Conservation (phyloP, 1,140 invertebrate species). For the Rhagoletis pomonella region DNA sequence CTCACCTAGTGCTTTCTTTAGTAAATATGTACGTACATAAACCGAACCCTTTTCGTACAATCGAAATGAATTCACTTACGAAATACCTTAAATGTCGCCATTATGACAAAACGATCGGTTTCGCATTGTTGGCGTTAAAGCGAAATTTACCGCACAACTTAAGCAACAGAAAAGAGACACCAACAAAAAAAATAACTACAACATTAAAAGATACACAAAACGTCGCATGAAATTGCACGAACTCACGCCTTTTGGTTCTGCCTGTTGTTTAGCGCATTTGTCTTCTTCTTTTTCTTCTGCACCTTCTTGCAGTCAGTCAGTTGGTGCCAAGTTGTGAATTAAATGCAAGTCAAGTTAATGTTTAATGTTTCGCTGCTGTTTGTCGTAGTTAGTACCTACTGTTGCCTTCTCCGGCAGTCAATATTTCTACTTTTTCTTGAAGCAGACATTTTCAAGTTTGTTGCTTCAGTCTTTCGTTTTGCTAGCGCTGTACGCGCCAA, state of each 20-base stretch:
- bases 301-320: not conserved
- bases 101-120: slow-evolving; percentile 21
- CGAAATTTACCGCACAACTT: not conserved
- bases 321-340: slow-evolving; percentile 47
- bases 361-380: slow-evolving; percentile 31
- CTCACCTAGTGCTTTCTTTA: too few species aligned
- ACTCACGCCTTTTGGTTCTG: slow-evolving; percentile 15
- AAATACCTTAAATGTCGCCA: not conserved
- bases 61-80: not conserved
- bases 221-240: slow-evolving; percentile 1
- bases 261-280: not conserved
- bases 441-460: slow-evolving; percentile 3
- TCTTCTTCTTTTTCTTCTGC: not conserved
- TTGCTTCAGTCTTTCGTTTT: slow-evolving; percentile 29
- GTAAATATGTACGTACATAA: too few species aligned
- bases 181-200: not conserved
- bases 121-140: slow-evolving; percentile 1
- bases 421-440: not conserved
- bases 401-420: not conserved
- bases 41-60: not conserved
- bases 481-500: not conserved
- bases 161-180: not conserved
- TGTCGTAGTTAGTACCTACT: too few species aligned
- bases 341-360: slow-evolving; percentile 44
- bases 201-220: not conserved